A percentile compares a stretch with the other conserved stretches of the same genome.
phyloP scores from a whole-genome alignment of 2,113 vertebrate species.

The Antechinus flavipes region DNA sequence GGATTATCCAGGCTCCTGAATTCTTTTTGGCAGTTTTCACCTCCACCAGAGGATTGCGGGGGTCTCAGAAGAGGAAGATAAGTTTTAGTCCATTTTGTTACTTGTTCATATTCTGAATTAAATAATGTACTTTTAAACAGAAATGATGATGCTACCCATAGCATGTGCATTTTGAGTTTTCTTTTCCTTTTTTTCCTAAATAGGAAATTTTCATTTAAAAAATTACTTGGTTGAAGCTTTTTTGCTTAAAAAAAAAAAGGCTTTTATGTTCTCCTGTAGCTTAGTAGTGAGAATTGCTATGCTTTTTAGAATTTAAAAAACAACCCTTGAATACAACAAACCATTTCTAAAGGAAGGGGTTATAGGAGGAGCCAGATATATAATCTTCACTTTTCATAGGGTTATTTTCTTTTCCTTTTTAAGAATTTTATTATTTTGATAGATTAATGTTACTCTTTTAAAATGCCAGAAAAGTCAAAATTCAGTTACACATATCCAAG shows the following conservation, averaged over 20 bases:
- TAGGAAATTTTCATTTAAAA: not conserved
- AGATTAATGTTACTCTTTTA: not conserved
- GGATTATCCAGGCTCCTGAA: not conserved
- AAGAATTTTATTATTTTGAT: not conserved
- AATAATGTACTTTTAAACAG: not conserved
- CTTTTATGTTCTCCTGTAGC: not conserved
- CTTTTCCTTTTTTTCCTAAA: not conserved
- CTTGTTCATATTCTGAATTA: not conserved
- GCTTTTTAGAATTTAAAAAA: not conserved
- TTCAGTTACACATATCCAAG: not conserved
- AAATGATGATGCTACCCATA: not conserved
- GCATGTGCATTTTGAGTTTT: conserved; percentile 4
- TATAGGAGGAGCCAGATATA: not conserved
- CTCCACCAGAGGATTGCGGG: not conserved
- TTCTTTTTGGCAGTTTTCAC: not conserved
- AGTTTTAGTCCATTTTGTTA: not conserved
- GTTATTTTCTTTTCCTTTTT: not conserved
- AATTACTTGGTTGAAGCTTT: not conserved
- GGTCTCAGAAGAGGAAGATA: not conserved
- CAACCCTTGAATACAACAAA: not conserved
- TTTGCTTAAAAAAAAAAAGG: not conserved
- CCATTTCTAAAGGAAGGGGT: not conserved
- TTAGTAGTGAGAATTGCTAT: not conserved
- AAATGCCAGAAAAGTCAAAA: not conserved
- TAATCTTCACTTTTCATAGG: not conserved